Base-by-base conservation (phyloP, 1,140 invertebrate species). In the Ceratoteleas bidentatus region DNA sequence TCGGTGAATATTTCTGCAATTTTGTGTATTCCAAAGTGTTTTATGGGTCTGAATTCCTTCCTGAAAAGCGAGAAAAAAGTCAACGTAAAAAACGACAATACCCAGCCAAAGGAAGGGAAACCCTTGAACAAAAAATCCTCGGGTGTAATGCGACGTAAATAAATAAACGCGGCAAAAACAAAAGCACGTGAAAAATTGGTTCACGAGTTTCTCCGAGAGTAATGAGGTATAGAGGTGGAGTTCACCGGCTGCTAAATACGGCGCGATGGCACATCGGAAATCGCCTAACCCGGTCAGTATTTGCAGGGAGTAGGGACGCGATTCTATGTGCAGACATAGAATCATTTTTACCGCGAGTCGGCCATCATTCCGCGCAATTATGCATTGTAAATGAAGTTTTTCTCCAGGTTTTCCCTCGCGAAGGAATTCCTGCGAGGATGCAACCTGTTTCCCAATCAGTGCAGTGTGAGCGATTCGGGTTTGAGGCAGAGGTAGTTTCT, bases 191-290 rank as follows among this genome's bases (percentile, higher is more conserved):
- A 52, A 58, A 66, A 52, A 75, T 75, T 75, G 36, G 61, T 66
- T 66, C 62, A 66, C 61, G 72, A 75, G 69, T 64, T 66, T 53
- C 72, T 66, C 36, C 14, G 14, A 11, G 38, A 66, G 43, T 60
- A 56, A 64, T 65, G 53, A 74, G 58, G 53, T 15, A 62, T 65
- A 61, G 15, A 60, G 43, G 45, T 16, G 62, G 36, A 68, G 56
- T 68, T 76, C 61, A 49, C 49, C 13, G n/a, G 36, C 62, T 76
- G 36, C 73, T 61, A 53, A 66, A 68, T 68, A 68, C 43, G 73
- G 62, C 14, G 11, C 43, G 38, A 47, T 32, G 15, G 33, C 15
- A 64, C 50, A 40, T 50, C 56, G 40, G 69, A 64, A 69, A 15
- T 60, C 45, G 34, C 10, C 68, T 62, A 54, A 72, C 57, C 50